Evolutionary conservation across 2,888 invertebrate species (phyloP).

Genomic region (Monochamus alternatus): DNA sequence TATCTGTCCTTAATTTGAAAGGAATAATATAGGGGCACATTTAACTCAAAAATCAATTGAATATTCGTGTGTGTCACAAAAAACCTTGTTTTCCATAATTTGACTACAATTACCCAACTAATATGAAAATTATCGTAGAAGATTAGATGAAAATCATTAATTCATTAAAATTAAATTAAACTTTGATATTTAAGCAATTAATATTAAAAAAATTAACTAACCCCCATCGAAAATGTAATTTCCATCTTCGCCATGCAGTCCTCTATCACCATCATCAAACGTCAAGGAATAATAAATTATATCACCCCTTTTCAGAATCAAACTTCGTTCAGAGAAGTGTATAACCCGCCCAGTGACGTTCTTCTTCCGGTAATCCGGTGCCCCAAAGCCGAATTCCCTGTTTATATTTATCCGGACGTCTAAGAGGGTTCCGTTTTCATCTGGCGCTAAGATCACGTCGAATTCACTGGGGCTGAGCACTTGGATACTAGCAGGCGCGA

Average conservation of each 20-base stretch:
- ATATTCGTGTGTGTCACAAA: too few relatives aligned
- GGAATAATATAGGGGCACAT: too few relatives aligned
- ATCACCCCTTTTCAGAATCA: conserved; percentile 21
- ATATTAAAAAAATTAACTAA: conserved; percentile 3
- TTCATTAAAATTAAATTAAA: too few relatives aligned
- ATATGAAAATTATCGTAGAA: too few relatives aligned
- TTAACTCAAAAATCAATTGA: too few relatives aligned
- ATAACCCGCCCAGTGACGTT: background rate
- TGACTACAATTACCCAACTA: too few relatives aligned
- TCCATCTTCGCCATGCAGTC: background rate
- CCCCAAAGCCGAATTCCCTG: background rate
- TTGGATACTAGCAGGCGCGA: background rate
- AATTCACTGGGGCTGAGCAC: conserved; percentile 17
- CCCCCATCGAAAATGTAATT: conserved; percentile 24
- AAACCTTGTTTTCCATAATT: too few relatives aligned
- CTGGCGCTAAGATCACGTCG: background rate
- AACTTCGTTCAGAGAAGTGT: background rate
- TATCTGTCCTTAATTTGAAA: too few relatives aligned
- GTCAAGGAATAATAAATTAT: conserved; percentile 2
- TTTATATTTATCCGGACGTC: conserved; percentile 4
- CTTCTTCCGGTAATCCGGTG: background rate
- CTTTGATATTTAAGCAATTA: too few relatives aligned
- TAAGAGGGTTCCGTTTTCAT: background rate
- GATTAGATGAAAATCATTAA: too few relatives aligned
- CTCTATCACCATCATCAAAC: background rate